A percentile compares a stretch with the other conserved stretches of the same genome.
Conservation (phyloP, 2,113 vertebrate species). For the Tursiops truncatus region DNA sequence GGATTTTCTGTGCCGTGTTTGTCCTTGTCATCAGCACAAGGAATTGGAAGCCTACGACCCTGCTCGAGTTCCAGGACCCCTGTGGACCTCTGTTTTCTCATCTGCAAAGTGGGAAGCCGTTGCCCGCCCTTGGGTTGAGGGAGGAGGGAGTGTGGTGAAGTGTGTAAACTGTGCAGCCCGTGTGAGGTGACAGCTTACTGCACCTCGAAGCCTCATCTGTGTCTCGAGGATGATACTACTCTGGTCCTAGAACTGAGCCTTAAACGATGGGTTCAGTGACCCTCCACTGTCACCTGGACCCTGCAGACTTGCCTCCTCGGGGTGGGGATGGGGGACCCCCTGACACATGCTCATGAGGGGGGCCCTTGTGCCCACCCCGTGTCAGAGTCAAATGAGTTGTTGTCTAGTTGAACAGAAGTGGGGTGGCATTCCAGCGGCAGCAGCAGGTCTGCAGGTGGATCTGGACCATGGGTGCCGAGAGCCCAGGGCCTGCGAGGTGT, state of each 20-base stretch:
- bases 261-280: not conserved
- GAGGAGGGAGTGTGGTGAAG: accelerated
- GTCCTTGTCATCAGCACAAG: not conserved
- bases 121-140: not conserved
- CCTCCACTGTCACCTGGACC: not conserved
- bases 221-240: not conserved
- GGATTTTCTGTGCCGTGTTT: not conserved
- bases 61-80: not conserved
- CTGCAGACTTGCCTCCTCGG: not conserved
- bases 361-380: not conserved
- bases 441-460: not conserved
- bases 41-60: not conserved
- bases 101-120: not conserved
- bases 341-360: not conserved
- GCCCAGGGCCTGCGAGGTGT: not conserved
- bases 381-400: not conserved
- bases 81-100: not conserved
- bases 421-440: not conserved
- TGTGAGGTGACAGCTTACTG: not conserved
- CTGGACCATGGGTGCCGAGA: not conserved
- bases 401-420: not conserved
- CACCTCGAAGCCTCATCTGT: not conserved
- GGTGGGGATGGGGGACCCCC: not conserved
- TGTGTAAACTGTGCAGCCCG: accelerated
- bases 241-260: not conserved